A percentile compares a stretch with the other conserved stretches of the same genome.
phyloP scores from a whole-genome alignment of 30 jellyfish, hydroid and myxozoan genomes.

The Clytia hemisphaerica region DNA sequence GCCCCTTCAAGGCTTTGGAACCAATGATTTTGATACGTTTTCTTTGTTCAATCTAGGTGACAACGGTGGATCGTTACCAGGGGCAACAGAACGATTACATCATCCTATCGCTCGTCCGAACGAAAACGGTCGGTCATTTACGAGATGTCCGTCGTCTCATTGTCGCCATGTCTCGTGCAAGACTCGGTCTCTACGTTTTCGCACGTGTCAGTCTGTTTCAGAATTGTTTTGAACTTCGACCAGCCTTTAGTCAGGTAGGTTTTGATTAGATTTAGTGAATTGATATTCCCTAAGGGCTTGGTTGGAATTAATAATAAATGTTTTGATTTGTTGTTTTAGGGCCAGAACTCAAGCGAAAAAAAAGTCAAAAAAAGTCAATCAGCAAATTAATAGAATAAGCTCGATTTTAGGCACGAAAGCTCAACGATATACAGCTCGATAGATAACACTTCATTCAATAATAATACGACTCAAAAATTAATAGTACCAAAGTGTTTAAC shows the following conservation, averaged over 20 bases:
- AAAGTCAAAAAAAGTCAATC: no score
- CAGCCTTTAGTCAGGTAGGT: conserved; percentile 85
- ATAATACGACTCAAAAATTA: no score
- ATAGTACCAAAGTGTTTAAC: no score
- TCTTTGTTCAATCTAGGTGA: no score
- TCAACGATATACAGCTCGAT: no score
- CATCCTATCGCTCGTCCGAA: conserved; percentile 87
- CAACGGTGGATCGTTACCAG: conserved; percentile 99
- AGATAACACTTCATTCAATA: no score
- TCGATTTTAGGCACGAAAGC: no score
- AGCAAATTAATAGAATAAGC: neutral
- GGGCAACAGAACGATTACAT: conserved; percentile 98
- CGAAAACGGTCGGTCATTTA: conserved; percentile 90
- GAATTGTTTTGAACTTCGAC: conserved; percentile 84
- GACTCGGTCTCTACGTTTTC: conserved; percentile 93
- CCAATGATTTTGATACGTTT: no score
- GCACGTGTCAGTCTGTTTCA: conserved; percentile 86
- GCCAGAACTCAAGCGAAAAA: neutral
- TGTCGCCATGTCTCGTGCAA: conserved; percentile 99
- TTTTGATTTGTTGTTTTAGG: neutral
- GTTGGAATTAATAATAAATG: neutral
- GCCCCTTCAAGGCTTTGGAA: no score
- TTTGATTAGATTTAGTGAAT: neutral
- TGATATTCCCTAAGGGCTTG: neutral
- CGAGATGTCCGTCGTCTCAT: conserved; percentile 98